Conservation (phyloP, 2,888 invertebrate species). For the Auanema freiburgensis region DNA sequence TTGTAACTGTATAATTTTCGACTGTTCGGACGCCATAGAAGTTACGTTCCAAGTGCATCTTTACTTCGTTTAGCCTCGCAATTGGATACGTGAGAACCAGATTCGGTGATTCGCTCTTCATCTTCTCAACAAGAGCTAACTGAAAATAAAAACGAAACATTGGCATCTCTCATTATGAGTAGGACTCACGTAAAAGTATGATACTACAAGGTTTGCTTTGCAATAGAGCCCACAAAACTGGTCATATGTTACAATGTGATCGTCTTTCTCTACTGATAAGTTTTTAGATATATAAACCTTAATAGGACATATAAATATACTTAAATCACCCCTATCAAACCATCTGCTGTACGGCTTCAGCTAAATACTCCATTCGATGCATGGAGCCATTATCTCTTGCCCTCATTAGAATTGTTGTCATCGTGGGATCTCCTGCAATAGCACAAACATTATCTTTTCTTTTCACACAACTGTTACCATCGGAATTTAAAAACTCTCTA, state of each 20-base stretch:
- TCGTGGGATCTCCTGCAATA: slow-evolving; percentile 54
- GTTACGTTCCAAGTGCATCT: slow-evolving; percentile 59
- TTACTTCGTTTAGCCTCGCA: slow-evolving; percentile 43
- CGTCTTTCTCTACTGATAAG: slow-evolving; percentile 33
- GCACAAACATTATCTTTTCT: not conserved
- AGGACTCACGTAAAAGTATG: slow-evolving; percentile 38
- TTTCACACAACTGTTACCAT: slow-evolving; percentile 27
- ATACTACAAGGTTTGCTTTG: slow-evolving; percentile 48
- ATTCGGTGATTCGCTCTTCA: slow-evolving; percentile 17
- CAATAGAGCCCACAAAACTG: slow-evolving; percentile 61
- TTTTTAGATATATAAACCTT: slow-evolving; percentile 31
- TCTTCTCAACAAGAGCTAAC: slow-evolving; percentile 24
- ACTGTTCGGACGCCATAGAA: slow-evolving; percentile 51
- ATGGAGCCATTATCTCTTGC: slow-evolving; percentile 59
- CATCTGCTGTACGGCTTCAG: slow-evolving; percentile 45
- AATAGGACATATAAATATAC: not conserved
- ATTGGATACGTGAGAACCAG: slow-evolving; percentile 51
- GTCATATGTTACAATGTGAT: slow-evolving; percentile 33
- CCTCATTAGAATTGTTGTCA: slow-evolving; percentile 56
- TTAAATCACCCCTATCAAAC: slow-evolving; percentile 1
- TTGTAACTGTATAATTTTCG: slow-evolving; percentile 22
- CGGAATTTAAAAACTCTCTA: slow-evolving; percentile 51
- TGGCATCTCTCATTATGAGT: not conserved
- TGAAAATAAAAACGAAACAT: slow-evolving; percentile 10
- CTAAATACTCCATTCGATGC: slow-evolving; percentile 52